Evolutionary conservation across 2,113 vertebrate genomes (phyloP).

Genomic region (Melanerpes formicivorus): DNA sequence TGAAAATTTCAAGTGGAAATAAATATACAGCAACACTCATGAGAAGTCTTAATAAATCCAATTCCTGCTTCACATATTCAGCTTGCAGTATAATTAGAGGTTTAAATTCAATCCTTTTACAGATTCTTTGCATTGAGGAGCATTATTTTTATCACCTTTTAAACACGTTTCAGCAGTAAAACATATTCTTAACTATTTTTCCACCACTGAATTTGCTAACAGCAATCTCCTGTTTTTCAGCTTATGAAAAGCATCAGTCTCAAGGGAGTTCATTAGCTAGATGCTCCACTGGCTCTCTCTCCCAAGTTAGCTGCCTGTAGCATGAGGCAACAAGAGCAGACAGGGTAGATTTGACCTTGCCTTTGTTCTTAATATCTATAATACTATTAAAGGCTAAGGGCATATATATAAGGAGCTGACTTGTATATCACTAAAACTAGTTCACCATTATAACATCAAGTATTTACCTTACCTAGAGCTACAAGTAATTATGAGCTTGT

Average conservation of each 20-base stretch:
- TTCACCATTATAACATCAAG: constrained; percentile 68
- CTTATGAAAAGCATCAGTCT: constrained; percentile 53
- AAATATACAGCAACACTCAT: neutral
- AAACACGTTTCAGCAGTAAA: neutral
- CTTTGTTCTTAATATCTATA: constrained; percentile 66
- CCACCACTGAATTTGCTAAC: constrained; percentile 54
- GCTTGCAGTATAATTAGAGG: neutral
- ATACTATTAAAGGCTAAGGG: constrained; percentile 74
- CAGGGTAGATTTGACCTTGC: constrained; percentile 56
- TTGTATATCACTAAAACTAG: constrained; percentile 55
- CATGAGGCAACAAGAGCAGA: constrained; percentile 16
- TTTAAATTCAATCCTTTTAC: neutral
- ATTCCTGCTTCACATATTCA: neutral
- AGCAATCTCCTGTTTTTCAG: constrained; percentile 73
- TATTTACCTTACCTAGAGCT: constrained; percentile 71
- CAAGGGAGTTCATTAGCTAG: constrained; percentile 79
- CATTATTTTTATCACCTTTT: neutral
- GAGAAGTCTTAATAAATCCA: neutral
- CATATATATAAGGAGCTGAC: constrained; percentile 33
- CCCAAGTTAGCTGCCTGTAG: constrained; percentile 26
- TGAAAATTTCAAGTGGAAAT: neutral
- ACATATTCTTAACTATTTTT: constrained; percentile 18
- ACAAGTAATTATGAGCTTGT: constrained; percentile 75
- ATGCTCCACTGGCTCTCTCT: constrained; percentile 40
- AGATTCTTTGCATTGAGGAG: neutral